Evolutionary conservation across 2,797 vertebrate genomes (phyloP).

Genomic region (Sphaeramia orbicularis): DNA sequence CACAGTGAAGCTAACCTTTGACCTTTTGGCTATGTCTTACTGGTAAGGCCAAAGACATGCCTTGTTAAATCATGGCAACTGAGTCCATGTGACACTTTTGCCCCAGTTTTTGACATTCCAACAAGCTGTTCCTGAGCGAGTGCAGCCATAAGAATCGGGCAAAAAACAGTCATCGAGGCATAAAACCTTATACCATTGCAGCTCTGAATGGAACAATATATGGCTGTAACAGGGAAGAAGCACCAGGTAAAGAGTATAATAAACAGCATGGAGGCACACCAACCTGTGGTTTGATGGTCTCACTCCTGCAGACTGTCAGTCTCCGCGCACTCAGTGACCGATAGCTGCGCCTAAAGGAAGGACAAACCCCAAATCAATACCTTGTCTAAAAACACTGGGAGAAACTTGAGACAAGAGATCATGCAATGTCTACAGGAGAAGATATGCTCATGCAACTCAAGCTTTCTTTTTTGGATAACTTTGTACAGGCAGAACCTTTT

Average conservation of each 20-base stretch:
- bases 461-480: conserved; percentile 74
- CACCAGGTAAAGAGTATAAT: neutral
- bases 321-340: conserved; percentile 66
- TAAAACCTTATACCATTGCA: no score
- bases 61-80: no score
- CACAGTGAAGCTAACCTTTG: no score
- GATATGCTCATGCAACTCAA: conserved; percentile 92
- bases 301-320: conserved; percentile 64
- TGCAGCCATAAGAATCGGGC: no score
- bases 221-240: conserved; percentile 3
- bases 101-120: no score
- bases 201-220: neutral
- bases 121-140: no score
- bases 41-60: no score
- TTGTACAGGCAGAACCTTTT: conserved; percentile 67
- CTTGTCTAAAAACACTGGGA: conserved; percentile 56
- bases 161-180: no score
- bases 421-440: conserved; percentile 89
- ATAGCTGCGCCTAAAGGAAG: conserved; percentile 79
- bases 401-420: conserved; percentile 76
- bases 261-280: conserved; percentile 35
- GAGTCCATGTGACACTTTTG: no score
- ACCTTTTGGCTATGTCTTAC: no score
- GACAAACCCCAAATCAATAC: conserved; percentile 81
- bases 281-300: conserved; percentile 67